Conservation (phyloP, 2,113 vertebrate genomes). For the Heterotis niloticus region DNA sequence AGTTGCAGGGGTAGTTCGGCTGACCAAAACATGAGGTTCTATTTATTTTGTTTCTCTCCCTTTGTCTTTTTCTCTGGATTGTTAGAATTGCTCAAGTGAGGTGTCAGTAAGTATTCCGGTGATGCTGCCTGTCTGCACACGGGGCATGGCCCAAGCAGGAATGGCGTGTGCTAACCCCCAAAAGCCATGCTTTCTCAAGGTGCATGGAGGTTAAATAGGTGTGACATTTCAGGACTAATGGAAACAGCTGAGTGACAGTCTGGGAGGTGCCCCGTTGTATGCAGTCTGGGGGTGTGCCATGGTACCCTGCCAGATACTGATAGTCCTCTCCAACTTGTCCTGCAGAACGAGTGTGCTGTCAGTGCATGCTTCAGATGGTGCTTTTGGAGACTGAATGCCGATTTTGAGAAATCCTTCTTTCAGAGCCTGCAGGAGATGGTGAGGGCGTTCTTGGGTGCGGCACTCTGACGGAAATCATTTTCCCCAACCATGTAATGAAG, state of each 20-base stretch:
- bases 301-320: too few relatives aligned
- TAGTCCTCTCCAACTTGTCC: too few relatives aligned
- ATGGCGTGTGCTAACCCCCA: slow-evolving; percentile 3
- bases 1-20: too few relatives aligned
- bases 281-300: too few relatives aligned
- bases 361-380: too few relatives aligned
- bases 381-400: too few relatives aligned
- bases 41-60: slow-evolving; percentile 13
- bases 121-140: slow-evolving; percentile 42
- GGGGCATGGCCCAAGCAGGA: slow-evolving; percentile 10
- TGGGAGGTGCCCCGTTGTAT: too few relatives aligned
- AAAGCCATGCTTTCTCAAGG: not conserved
- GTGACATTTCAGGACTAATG: not conserved
- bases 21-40: not conserved
- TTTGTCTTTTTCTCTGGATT: slow-evolving; percentile 21
- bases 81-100: slow-evolving; percentile 69
- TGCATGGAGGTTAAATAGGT: not conserved
- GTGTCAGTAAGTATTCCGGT: slow-evolving; percentile 68
- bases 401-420: not conserved
- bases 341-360: too few relatives aligned
- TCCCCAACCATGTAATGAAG: not conserved
- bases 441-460: not conserved
- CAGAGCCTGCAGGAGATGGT: not conserved
- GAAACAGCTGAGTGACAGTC: too few relatives aligned
- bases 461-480: not conserved